A percentile compares a stretch with the other conserved stretches of the same genome.
These are phyloP conservation scores for Lontra canadensis DNA, from an alignment of 2,113 vertebrate species.

Conservation along the genomic window DNA sequence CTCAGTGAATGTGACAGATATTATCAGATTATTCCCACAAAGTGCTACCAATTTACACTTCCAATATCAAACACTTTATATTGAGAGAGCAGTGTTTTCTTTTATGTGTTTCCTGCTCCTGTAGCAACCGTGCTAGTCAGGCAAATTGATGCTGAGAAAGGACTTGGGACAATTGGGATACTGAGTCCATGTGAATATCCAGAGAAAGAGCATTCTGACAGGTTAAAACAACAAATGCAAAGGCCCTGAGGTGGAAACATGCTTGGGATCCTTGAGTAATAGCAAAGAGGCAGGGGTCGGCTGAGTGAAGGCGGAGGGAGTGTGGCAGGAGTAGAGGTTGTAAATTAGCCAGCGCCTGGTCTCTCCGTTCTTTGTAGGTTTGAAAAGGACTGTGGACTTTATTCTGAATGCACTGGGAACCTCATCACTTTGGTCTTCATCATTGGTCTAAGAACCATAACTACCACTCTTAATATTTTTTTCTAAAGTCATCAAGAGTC, in stretches of 20 bases:
- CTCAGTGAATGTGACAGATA: neutral
- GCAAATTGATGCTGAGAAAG: neutral
- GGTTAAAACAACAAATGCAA: neutral
- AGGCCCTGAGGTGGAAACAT: neutral
- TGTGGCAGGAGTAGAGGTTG: no score
- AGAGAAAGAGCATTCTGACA: neutral
- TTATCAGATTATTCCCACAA: neutral
- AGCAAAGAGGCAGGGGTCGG: neutral
- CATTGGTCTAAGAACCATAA: neutral
- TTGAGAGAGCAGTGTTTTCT: neutral
- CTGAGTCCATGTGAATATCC: neutral
- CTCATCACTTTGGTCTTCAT: neutral
- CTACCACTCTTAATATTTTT: neutral
- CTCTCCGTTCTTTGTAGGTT: neutral
- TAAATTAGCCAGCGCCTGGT: neutral
- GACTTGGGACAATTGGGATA: neutral
- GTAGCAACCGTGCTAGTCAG: neutral
- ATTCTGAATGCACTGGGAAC: neutral
- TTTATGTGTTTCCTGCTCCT: neutral
- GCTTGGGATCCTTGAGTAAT: neutral
- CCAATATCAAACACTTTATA: neutral
- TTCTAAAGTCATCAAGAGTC: neutral
- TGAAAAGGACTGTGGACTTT: neutral
- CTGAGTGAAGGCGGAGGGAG: no score
- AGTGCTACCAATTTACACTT: neutral